Evolutionary conservation across 2,888 invertebrate genomes (phyloP).

Genomic region (Baronia brevicornis): DNA sequence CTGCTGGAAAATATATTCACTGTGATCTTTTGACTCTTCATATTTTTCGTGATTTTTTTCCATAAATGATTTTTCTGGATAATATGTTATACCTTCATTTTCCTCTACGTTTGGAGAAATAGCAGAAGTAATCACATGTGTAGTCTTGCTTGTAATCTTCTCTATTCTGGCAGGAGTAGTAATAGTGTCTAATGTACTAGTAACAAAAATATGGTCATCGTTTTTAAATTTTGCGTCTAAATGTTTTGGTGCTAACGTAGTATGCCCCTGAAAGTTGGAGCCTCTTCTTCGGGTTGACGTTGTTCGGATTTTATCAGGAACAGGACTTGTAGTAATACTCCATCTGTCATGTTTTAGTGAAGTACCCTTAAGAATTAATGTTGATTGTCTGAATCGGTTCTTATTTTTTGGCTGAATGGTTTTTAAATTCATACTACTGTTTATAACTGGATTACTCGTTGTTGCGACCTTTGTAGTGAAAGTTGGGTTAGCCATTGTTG

Average conservation of each 20-base stretch:
- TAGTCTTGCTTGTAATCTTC: conserved; percentile 10
- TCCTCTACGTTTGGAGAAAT: conserved; percentile 7
- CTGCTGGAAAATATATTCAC: conserved; percentile 45
- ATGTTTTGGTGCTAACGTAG: conserved; percentile 34
- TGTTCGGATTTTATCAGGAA: conserved; percentile 30
- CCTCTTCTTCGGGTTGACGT: conserved; percentile 44
- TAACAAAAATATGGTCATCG: conserved; percentile 32
- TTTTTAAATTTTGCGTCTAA: conserved; percentile 30
- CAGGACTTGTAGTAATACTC: conserved; percentile 28
- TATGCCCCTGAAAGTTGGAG: conserved; percentile 61
- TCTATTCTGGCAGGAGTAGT: conserved; percentile 19
- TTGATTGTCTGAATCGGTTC: conserved; percentile 61
- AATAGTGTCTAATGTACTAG: conserved; percentile 21
- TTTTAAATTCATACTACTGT: conserved; percentile 10
- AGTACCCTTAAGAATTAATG: conserved; percentile 58
- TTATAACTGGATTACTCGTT: conserved; percentile 19
- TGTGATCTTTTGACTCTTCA: conserved; percentile 40
- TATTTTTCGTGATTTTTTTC: conserved; percentile 15
- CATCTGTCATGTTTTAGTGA: conserved; percentile 67
- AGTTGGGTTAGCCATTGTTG: conserved; percentile 20
- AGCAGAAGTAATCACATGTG: conserved; percentile 2
- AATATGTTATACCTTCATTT: conserved; percentile 17
- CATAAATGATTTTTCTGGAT: conserved; percentile 21
- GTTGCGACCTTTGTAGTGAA: conserved; percentile 27
- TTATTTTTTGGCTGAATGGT: conserved; percentile 39